These are phyloP conservation scores for Paelopatides confundens DNA, from an alignment of 53 echinoderm and acorn worm species.

Conservation along the genomic window DNA sequence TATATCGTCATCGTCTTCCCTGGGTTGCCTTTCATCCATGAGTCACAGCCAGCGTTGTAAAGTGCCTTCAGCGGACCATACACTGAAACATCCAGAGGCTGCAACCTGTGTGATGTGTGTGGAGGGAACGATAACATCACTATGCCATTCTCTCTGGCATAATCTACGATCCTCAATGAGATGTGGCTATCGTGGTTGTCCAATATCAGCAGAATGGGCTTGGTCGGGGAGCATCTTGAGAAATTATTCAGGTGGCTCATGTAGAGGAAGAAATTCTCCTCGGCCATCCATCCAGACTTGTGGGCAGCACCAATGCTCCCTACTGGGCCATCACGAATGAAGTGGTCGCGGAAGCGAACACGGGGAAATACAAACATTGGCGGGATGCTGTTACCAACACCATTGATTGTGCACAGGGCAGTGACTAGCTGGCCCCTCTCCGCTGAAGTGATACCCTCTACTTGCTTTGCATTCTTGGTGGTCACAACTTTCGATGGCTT, in stretches of 20 bases:
- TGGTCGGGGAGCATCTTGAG: background rate
- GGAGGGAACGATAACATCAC: constrained; percentile 1
- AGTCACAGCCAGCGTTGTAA: background rate
- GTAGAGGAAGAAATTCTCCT: background rate
- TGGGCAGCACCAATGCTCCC: constrained; percentile 47
- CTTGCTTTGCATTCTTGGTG: constrained; percentile 43
- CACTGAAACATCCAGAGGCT: background rate
- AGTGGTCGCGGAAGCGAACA: background rate
- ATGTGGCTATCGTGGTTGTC: constrained; percentile 34
- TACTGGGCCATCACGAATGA: constrained; percentile 25
- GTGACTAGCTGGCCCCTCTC: constrained; percentile 10
- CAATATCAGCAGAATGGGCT: background rate
- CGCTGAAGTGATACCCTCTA: constrained; percentile 47
- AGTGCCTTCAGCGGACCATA: constrained; percentile 37
- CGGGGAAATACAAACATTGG: constrained; percentile 18
- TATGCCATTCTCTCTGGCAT: constrained; percentile 24
- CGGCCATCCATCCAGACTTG: constrained; percentile 46
- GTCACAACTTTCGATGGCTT: constrained; percentile 35
- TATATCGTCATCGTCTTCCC: constrained; percentile 49
- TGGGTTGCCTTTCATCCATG: constrained; percentile 8
- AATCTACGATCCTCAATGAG: background rate
- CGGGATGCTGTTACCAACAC: background rate
- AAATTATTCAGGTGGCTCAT: background rate
- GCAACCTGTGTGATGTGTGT: constrained; percentile 2
- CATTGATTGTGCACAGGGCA: background rate